Base-by-base conservation (phyloP, 2,797 vertebrate species). In the Coendou prehensilis region DNA sequence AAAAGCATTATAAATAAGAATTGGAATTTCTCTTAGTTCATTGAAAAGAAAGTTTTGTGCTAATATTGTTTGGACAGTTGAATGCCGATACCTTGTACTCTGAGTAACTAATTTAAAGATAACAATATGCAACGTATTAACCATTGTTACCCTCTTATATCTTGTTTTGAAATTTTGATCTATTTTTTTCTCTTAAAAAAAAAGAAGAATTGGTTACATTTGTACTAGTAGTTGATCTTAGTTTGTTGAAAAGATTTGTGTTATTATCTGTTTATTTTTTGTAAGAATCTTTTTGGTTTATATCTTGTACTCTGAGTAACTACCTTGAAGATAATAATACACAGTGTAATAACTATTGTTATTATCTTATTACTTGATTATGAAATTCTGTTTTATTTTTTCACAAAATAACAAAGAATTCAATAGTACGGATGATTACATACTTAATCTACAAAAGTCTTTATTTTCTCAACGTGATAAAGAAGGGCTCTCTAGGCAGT, bases 1-100 rank as follows among this genome's bases (percentile, higher is more conserved):
- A n/a, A 90, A 94, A 84, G 85, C 83, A 54, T 61, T 54, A 85
- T 56, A 97, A 89, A 80, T 75, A 59, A 95, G 11, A 71, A 67
- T 71, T 71, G 17, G 37, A 41, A 41, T 41, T 41, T 41, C 37
- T 41, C 37, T 41, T 41, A 41, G 37, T 41, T 41, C 37, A 41
- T 41, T 41, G 37, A 41, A 41, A 41, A 41, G 37, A 41, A 41
- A 41, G 37, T 41, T 41, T 41, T 41, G 37, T 41, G 37, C 37
- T 41, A 41, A 41, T 41, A 41, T 41, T 41, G 37, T 41, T 41
- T 41, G 37, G 37, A 41, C 37, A 41, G 37, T 41, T 41, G 37
- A 41, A 41, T 41, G 37, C 37, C 37, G 37, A 41, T 41, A 41
- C 37, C 37, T 41, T 41, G 37, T 41, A 41, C 37, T 41, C 37